Percentiles rank a stretch among this genome's conserved stretches.
Evolutionary conservation across 2,113 vertebrate genomes (phyloP).

Genomic region (Galbula dea): DNA sequence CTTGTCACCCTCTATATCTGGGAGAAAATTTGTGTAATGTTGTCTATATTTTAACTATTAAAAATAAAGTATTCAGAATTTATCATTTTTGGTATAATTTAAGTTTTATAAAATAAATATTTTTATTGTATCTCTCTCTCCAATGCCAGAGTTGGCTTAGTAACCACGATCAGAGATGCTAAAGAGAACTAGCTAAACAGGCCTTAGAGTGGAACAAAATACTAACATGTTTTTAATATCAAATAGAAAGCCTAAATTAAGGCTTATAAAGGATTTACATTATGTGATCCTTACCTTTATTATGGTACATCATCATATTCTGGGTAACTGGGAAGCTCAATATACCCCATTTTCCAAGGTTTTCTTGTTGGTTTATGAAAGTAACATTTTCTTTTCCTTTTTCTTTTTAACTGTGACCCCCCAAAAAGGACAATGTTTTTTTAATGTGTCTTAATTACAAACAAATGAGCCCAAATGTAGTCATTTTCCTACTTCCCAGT

Average conservation of each 20-base stretch:
- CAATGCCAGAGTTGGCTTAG: background rate
- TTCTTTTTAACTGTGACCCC: background rate
- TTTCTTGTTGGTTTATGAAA: background rate
- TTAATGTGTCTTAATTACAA: background rate
- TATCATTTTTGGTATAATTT: background rate
- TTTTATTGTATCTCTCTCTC: background rate
- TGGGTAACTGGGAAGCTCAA: background rate
- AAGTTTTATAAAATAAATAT: background rate
- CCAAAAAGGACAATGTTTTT: background rate
- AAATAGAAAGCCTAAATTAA: background rate
- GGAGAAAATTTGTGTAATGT: background rate
- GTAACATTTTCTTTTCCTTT: too few species aligned
- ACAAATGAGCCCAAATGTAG: background rate
- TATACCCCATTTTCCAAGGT: background rate
- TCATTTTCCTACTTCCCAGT: background rate
- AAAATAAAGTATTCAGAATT: background rate
- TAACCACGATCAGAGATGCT: background rate
- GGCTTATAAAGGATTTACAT: background rate
- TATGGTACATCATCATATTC: background rate
- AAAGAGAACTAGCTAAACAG: background rate
- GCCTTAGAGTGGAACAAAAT: background rate
- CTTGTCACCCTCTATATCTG: background rate
- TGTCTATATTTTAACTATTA: background rate
- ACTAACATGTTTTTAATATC: background rate
- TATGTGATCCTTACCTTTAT: background rate